Percentiles rank a stretch among this genome's conserved stretches.
Conservation (phyloP, 30 jellyfish, hydroid and myxozoan species). For the Hydractinia echinata region DNA sequence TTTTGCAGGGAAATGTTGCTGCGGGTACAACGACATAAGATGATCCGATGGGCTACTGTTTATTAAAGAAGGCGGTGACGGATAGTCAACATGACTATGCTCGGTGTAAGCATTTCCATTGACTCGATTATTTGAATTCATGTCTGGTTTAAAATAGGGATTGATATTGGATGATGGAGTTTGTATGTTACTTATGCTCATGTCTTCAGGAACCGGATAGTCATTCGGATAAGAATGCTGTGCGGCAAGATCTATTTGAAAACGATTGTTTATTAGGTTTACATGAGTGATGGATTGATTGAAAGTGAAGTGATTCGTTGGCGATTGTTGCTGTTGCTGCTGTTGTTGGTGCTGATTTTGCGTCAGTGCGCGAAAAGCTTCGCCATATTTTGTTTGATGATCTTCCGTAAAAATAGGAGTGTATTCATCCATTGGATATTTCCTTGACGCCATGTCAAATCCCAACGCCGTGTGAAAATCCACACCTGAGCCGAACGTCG, state of each 20-base stretch:
- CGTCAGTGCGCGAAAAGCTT: not conserved
- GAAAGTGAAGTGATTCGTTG: slow-evolving; percentile 26
- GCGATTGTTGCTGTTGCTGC: not conserved
- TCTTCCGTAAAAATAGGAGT: slow-evolving; percentile 16
- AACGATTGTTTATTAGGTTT: slow-evolving; percentile 27
- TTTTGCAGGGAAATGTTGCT: slow-evolving; percentile 13
- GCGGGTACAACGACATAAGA: slow-evolving; percentile 4
- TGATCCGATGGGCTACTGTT: slow-evolving; percentile 13
- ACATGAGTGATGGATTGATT: slow-evolving; percentile 32
- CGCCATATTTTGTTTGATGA: slow-evolving; percentile 10
- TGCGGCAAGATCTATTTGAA: slow-evolving; percentile 22
- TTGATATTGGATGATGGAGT: not conserved
- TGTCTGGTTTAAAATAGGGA: slow-evolving; percentile 19
- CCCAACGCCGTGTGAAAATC: not conserved
- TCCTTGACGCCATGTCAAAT: slow-evolving; percentile 20
- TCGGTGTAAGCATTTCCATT: slow-evolving; percentile 1
- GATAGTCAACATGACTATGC: slow-evolving; percentile 12
- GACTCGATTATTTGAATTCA: slow-evolving; percentile 1
- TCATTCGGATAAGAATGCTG: not conserved
- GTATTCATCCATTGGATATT: slow-evolving; percentile 17
- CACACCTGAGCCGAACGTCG: not conserved
- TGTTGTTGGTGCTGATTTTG: slow-evolving; percentile 15
- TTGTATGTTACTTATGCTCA: not conserved
- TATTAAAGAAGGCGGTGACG: slow-evolving; percentile 21
- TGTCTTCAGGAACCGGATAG: not conserved